Conservation (phyloP, 2,888 invertebrate genomes). For the Oscheius sp. region DNA sequence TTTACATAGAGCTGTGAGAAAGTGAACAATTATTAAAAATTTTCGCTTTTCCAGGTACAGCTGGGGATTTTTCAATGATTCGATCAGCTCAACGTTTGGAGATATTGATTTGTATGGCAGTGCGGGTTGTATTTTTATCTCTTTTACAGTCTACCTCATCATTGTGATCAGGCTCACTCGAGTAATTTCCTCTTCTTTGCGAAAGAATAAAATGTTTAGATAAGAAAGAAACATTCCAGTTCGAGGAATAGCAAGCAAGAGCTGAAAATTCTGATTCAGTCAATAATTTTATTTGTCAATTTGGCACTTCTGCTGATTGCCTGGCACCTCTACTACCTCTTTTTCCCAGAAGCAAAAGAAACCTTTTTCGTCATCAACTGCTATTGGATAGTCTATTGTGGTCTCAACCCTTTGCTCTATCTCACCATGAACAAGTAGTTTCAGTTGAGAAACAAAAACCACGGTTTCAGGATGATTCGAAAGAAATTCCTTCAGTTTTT, state of each 20-base stretch:
- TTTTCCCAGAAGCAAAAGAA: neutral
- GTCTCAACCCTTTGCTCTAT: conserved; percentile 14
- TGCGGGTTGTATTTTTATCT: neutral
- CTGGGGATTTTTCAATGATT: conserved; percentile 4
- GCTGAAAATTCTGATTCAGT: conserved; percentile 5
- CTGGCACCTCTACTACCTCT: conserved; percentile 21
- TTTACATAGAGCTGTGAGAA: neutral
- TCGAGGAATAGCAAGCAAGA: neutral
- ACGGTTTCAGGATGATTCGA: conserved; percentile 11
- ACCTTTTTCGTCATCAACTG: conserved; percentile 15
- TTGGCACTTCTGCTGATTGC: conserved; percentile 4
- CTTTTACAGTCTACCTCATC: neutral
- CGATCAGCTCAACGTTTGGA: neutral
- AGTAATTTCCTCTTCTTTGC: neutral
- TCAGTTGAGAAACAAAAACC: neutral
- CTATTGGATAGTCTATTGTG: conserved; percentile 25
- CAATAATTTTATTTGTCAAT: conserved; percentile 19
- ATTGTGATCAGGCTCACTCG: neutral
- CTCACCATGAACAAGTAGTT: conserved; percentile 23
- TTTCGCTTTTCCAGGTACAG: conserved; percentile 1
- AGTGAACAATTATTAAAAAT: neutral
- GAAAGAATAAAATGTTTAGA: neutral
- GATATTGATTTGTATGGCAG: neutral
- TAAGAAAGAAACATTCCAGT: neutral
- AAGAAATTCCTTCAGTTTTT: conserved; percentile 2